Evolutionary conservation across 2,797 vertebrate genomes (phyloP), one percentile per base, ranked within the genome.

Genomic region (Choloepus didactylus): DNA sequence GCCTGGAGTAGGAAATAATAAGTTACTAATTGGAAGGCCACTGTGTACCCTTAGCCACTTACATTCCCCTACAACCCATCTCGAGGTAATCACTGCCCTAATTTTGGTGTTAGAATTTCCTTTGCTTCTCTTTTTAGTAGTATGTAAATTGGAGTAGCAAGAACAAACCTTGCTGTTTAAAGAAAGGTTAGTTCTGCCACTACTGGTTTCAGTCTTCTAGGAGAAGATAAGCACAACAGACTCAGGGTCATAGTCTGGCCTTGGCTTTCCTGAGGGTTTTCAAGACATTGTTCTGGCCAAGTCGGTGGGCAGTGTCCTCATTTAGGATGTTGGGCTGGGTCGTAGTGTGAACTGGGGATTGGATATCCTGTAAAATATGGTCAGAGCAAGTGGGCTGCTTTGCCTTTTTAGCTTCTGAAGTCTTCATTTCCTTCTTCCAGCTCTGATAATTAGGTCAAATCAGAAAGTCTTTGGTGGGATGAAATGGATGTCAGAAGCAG

Each of bases 391-490:
- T 21, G 18, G 64, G 25, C 72, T 79, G 4, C 62, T 85, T 93
- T 83, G 38, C 87, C 14, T 79, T 72, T 89, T 70, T 38, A 84
- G 59, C 62, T 79, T 96, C 59, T 91, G 4, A 87, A 56, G 54
- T 80, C 89, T 89, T 86, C 56, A 89, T 1, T 73, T n/a, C 80
- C 41, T 16, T 51, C 67, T 88, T 94, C 49, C 23, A 66, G 67
- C 73, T 79, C 67, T 94, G 21, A 79, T 79, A 56, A 41, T 70
- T 67, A 51, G 91, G 60, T 76, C 60, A 70, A 31, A 31, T 76
- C 49, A 46, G 31, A 84, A 75, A 86, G 23, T 82, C 31, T 69
- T 21, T 87, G 27, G 7, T 80, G 19, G 46, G 46, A 10, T 89
- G 54, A 75, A 18, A 67, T 60, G 41, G 82, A 35, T 41, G n/a